Percentiles rank a stretch among this genome's conserved stretches.
Evolutionary conservation across 2,113 vertebrate species (phyloP).

Genomic region (Melanerpes formicivorus): DNA sequence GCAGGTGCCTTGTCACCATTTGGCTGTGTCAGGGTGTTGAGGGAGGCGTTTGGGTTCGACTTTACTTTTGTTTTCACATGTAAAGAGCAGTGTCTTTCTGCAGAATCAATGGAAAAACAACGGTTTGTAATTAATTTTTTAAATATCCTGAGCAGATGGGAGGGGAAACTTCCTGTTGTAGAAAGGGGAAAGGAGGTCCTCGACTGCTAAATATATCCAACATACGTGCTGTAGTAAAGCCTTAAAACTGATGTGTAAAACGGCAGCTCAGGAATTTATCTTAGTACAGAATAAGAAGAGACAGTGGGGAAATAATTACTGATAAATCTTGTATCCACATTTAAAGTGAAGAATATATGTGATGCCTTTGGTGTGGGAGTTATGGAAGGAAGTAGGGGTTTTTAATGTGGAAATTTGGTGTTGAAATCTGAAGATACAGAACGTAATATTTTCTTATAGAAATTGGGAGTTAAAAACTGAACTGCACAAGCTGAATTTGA

Average conservation of each 20-base stretch:
- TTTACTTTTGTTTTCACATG: background rate
- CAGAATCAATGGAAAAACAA: background rate
- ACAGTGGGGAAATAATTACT: background rate
- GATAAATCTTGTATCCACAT: background rate
- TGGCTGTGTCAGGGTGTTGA: accelerated
- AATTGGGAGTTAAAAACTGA: background rate
- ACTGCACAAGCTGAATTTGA: background rate
- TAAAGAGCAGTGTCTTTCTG: background rate
- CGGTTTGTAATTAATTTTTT: background rate
- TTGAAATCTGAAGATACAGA: background rate
- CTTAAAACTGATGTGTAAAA: background rate
- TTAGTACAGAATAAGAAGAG: background rate
- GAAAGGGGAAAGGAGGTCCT: constrained; percentile 51
- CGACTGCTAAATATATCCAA: constrained; percentile 34
- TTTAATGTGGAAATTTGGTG: background rate
- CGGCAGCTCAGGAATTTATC: background rate
- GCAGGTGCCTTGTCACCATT: background rate
- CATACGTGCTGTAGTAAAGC: background rate
- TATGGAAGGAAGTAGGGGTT: background rate
- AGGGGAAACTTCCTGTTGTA: constrained; percentile 54
- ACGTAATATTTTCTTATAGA: background rate
- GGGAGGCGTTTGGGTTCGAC: background rate
- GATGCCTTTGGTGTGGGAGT: background rate
- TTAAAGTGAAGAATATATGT: background rate
- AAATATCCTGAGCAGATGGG: constrained; percentile 55